Base-by-base conservation (phyloP, 1,140 invertebrate species). In the Trichoplusia ni region DNA sequence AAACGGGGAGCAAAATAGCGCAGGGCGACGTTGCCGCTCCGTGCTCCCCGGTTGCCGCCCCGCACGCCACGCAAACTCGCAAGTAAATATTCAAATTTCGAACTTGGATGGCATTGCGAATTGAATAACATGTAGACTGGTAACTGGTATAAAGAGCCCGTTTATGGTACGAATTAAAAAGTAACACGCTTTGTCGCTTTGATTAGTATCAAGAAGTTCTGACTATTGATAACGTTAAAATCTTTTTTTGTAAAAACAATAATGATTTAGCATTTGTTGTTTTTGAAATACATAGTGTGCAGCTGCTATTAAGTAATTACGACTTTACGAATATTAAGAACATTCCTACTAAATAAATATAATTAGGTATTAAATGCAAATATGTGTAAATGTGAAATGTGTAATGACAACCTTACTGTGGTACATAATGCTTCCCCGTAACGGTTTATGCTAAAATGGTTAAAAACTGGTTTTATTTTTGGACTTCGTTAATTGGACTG, bases 61-160 rank as follows among this genome's bases (percentile, higher is more conserved):
- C 65, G 56, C 29, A 19, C 66, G 8, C 13, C 29, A 29, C 61
- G 38, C 37, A 31, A 19, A n/a, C n/a, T n/a, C 51, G 25, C 37
- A 44, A 67, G 67, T 72, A 72, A 72, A 72, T 70, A 75, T 69
- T 69, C 73, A 64, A 72, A 75, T 62, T 75, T 70, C 73, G 67
- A 72, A 72, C 73, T 69, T 72, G 67, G 67, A 47, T 75, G 69
- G 69, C 66, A 75, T 72, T 75, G 73, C 64, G 65, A 68, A 74
- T 74, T 56, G 68, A 58, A 64, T 62, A 73, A 64, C 64, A 58
- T 63, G 59, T 65, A 64, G 64, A 67, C 60, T 42, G 54, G 44
- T 44, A n/a, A n/a, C n/a, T n/a, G n/a, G n/a, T n/a, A n/a, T n/a
- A n/a, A n/a, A n/a, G n/a, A n/a, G n/a, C n/a, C n/a, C n/a, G n/a